These are phyloP conservation scores for Brachyopa scutellaris DNA, from an alignment of 2,888 invertebrate genomes.

Conservation along the genomic window DNA sequence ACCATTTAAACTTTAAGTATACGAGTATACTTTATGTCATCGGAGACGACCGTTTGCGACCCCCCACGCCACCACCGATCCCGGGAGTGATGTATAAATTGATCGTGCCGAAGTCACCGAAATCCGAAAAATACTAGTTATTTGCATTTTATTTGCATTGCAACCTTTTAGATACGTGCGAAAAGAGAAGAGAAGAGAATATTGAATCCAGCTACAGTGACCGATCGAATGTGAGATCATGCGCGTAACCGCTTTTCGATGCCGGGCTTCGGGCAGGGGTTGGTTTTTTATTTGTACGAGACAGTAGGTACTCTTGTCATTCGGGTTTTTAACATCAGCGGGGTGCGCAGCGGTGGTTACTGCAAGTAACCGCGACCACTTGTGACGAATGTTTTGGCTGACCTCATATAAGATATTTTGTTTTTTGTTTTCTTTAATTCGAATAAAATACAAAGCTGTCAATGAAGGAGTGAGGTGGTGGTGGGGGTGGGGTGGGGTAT, in stretches of 20 bases:
- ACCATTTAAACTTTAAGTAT: not conserved
- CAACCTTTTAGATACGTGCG: slow-evolving; percentile 23
- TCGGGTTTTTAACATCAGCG: slow-evolving; percentile 28
- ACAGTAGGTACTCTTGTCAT: slow-evolving; percentile 43
- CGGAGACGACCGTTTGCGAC: slow-evolving; percentile 2
- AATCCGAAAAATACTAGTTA: slow-evolving; percentile 50
- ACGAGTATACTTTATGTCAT: slow-evolving; percentile 14
- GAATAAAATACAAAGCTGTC: not conserved
- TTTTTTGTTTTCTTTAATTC: not conserved
- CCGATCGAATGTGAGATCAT: slow-evolving; percentile 66
- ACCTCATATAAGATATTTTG: slow-evolving; percentile 39
- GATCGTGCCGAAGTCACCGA: slow-evolving; percentile 31
- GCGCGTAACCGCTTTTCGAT: slow-evolving; percentile 20
- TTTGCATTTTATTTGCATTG: slow-evolving; percentile 57
- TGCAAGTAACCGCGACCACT: slow-evolving; percentile 23
- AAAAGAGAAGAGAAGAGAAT: not conserved
- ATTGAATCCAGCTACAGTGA: not conserved
- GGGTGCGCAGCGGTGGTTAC: slow-evolving; percentile 14
- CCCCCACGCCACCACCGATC: not conserved
- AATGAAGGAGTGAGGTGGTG: too few species aligned
- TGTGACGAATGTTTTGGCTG: slow-evolving; percentile 53
- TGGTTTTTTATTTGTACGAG: too few species aligned
- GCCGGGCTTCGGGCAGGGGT: not conserved
- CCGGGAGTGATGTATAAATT: slow-evolving; percentile 31
- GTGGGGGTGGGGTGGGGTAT: not conserved